A percentile compares a stretch with the other conserved stretches of the same genome.
These are phyloP conservation scores for Iguana delicatissima DNA, from an alignment of 2,797 vertebrate genomes.

Conservation along the genomic window DNA sequence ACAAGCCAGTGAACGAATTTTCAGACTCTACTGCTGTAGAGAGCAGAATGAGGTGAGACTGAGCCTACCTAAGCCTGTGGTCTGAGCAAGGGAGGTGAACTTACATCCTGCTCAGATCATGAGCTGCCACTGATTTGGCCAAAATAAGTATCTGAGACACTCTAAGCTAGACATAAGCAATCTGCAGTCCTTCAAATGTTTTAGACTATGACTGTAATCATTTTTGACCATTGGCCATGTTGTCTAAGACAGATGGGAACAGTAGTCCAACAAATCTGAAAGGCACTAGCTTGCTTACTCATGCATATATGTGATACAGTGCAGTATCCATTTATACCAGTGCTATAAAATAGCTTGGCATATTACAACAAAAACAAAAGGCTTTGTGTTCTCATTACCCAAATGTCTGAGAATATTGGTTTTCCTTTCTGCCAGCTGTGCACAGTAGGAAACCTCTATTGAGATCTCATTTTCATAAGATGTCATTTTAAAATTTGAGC, in stretches of 20 bases:
- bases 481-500: conserved; percentile 17
- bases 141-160: not conserved
- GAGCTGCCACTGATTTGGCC: too few relatives aligned
- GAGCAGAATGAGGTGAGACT: not conserved
- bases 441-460: conserved; percentile 23
- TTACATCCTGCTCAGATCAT: too few relatives aligned
- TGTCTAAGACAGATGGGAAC: not conserved
- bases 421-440: conserved; percentile 15
- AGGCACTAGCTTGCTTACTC: not conserved
- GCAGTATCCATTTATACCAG: not conserved
- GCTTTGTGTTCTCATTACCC: not conserved
- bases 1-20: not conserved
- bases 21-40: not conserved
- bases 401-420: not conserved
- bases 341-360: not conserved
- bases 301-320: not conserved
- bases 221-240: not conserved
- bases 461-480: conserved; percentile 43
- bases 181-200: not conserved
- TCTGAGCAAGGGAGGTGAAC: too few relatives aligned
- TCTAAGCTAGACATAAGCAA: not conserved
- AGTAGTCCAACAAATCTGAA: not conserved
- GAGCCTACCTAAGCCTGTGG: not conserved
- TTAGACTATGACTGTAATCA: not conserved
- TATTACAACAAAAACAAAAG: conserved; percentile 9